Percentiles rank a stretch among this genome's conserved stretches.
phyloP scores from a whole-genome alignment of 2,797 vertebrate genomes.

The Semotilus atromaculatus region DNA sequence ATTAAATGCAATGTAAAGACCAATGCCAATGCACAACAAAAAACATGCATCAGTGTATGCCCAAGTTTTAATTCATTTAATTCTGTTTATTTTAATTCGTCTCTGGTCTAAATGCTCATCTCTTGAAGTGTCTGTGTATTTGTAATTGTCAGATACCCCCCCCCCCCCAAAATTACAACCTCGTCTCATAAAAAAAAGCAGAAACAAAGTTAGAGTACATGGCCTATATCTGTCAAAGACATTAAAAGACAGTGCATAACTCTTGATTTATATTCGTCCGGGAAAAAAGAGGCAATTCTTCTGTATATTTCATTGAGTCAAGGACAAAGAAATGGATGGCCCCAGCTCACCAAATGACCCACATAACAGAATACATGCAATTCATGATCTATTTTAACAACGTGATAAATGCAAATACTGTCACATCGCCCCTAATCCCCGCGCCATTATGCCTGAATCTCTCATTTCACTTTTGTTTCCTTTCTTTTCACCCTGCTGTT shows the following conservation, averaged over 20 bases:
- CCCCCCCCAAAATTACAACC: slow-evolving; percentile 47
- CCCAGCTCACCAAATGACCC: slow-evolving; percentile 79
- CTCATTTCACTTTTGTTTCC: slow-evolving; percentile 63
- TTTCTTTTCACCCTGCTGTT: slow-evolving; percentile 44
- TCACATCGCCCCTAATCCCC: slow-evolving; percentile 61
- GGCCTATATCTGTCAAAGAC: slow-evolving; percentile 87
- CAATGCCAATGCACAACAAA: not conserved
- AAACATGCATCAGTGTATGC: slow-evolving; percentile 53
- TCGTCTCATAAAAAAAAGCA: slow-evolving; percentile 64
- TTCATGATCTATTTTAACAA: slow-evolving; percentile 75
- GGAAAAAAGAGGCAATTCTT: slow-evolving; percentile 76
- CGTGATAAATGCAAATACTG: slow-evolving; percentile 71
- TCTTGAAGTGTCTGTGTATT: slow-evolving; percentile 32
- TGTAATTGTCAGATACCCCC: slow-evolving; percentile 40
- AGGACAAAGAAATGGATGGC: slow-evolving; percentile 80
- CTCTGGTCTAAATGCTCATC: slow-evolving; percentile 3
- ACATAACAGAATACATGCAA: slow-evolving; percentile 75
- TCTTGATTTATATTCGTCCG: slow-evolving; percentile 83
- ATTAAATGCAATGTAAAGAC: slow-evolving; percentile 6
- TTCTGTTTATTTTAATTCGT: slow-evolving; percentile 19
- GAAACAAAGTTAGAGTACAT: slow-evolving; percentile 80
- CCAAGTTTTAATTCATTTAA: not conserved
- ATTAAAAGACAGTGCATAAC: slow-evolving; percentile 76
- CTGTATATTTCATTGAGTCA: slow-evolving; percentile 83
- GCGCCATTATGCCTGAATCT: slow-evolving; percentile 62